Evolutionary conservation across 2,888 invertebrate genomes (phyloP), one percentile per base, ranked within the genome.

Genomic region (Platycnemis pennipes): DNA sequence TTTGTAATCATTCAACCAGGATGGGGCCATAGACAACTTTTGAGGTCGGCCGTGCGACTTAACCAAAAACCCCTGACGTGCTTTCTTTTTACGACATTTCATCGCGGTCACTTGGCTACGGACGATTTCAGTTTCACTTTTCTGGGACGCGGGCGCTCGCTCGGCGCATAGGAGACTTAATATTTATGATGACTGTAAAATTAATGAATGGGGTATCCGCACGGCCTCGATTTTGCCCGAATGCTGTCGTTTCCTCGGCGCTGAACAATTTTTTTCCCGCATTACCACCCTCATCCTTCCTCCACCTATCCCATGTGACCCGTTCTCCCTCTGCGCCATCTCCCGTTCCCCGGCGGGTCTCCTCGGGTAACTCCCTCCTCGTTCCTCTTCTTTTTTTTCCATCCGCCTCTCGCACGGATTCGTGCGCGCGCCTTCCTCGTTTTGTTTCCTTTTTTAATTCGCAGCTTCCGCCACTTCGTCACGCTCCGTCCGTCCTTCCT

Each of bases 381-480:
- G 49, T 88, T 49, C 26, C 49, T 49, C 31, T 31, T 88, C 31
- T 31, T 31, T 22, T 26, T 53, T n/a, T 56, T 31, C 53, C 19
- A 2, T 8, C 89, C 7, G 37, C 19, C 31, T 56, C 37, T 11
- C 42, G 19, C 16, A 19, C 89, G 1, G 42, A 26, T 26, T 56
- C 4, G 26, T 42, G n/a, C 44, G 11, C 45, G 19, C 87, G 19
- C 87, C 44, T 87, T 44, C 87, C 11, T 44, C 31, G 13, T 53
- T 53, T 37, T 37, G 0, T 22, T 56, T 37, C 56, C 42, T 31
- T 53, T 26, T 42, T 22, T 87, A n/a, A 16, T 26, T 45, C n/a
- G 44, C 87, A 87, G 26, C 46, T 87, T 87, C 45, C 45, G 89
- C 56, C 56, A 63, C 91, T 91, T 91, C 91, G 26, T 91, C 63